Evolutionary conservation across 2,888 invertebrate genomes (phyloP), one percentile per base, ranked within the genome.

Genomic region (Didymodactylos carnosus): DNA sequence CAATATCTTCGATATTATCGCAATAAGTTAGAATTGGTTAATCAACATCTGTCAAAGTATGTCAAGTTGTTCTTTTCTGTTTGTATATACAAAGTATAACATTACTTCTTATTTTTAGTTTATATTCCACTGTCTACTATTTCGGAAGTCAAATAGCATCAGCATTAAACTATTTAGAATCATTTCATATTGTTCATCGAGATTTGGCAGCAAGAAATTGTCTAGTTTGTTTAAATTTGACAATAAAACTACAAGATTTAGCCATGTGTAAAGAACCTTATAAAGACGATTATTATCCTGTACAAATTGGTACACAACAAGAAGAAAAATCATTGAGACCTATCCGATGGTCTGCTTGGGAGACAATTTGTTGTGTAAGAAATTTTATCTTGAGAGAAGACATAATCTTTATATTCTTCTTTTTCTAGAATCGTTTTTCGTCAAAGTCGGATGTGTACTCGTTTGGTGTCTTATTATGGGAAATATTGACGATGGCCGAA

Each of bases 391-490:
- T 23, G 23, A 49, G 8, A 23, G 23, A 19, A 49, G n/a, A 16
- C 11, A 23, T 49, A 5, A 10, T 49, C 7, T 49, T 46, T 16
- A 19, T 46, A 5, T 46, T 46, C n/a, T 11, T 49, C 11, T 2
- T 19, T 49, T 7, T 49, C 11, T 62, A 62, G 62, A 62, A 62
- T 62, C 62, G 35, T 14, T 62, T 62, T 62, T 35, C 62, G 35
- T 62, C 62, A 82, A 92, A 94, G 83, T 94, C 98, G 0, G 98
- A 98, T 82, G 91, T 98, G 76, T 98, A 97, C 82, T 94, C 95
- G 0, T 98, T 90, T 82, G 98, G 97, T 7, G 93, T 98, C 0
- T 94, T 98, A 0, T 85, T 98, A 14, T 98, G 98, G 98, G 98
- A 98, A 84, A 86, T 98, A 79, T 85, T 98, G 72, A 97, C 94